phyloP scores from a whole-genome alignment of 2,113 vertebrate genomes.

The Podarcis muralis region DNA sequence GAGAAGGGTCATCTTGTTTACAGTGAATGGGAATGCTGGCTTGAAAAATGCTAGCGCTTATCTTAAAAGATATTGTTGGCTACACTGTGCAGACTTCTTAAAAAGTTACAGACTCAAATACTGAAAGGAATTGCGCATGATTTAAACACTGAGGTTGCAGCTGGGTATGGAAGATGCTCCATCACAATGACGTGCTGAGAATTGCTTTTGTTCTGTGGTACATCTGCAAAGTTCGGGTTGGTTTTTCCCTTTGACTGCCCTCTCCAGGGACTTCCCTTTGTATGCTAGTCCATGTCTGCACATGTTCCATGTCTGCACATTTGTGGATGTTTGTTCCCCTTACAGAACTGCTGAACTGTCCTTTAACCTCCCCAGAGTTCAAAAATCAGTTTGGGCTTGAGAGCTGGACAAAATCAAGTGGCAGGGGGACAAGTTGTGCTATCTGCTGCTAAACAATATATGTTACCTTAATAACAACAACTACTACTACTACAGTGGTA shows the following conservation, averaged over 20 bases:
- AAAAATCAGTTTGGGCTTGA: neutral
- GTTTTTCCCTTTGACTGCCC: constrained; percentile 12
- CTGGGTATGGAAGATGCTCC: constrained; percentile 55
- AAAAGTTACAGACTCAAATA: constrained; percentile 12
- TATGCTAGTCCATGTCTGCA: neutral
- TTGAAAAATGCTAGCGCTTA: constrained; percentile 72
- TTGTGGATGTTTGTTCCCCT: too few species aligned
- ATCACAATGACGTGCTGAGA: neutral
- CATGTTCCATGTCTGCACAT: neutral
- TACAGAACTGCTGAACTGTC: neutral
- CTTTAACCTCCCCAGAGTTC: neutral
- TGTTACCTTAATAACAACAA: neutral
- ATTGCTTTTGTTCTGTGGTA: constrained; percentile 19
- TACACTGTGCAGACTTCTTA: constrained; percentile 63
- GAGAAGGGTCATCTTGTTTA: constrained; percentile 84
- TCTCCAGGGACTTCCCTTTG: neutral
- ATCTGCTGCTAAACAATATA: neutral
- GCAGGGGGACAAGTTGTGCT: too few species aligned
- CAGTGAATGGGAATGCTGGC: constrained; percentile 79
- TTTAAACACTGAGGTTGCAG: constrained; percentile 65
- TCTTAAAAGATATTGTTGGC: constrained; percentile 69
- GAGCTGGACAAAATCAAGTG: neutral
- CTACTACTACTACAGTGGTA: too few species aligned
- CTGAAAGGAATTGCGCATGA: constrained; percentile 66
- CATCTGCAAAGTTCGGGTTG: constrained; percentile 1